Percentiles rank a stretch among this genome's conserved stretches.
These are phyloP conservation scores for Myotis davidii DNA, from an alignment of 2,113 vertebrate species.

Conservation along the genomic window DNA sequence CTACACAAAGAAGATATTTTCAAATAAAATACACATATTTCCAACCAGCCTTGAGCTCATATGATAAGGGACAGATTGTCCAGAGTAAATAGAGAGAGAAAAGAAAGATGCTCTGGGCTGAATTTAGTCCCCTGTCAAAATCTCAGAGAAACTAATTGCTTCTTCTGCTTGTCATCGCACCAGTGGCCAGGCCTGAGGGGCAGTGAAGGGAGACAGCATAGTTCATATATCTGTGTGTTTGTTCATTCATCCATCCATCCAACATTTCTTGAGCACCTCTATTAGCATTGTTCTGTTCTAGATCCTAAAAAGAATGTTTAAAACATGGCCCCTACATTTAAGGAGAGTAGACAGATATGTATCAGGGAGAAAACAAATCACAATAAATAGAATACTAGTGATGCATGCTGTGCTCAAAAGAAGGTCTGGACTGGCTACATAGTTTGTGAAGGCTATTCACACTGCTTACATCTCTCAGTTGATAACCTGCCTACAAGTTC, in stretches of 20 bases:
- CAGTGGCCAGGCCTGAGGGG: background rate
- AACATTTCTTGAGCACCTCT: background rate
- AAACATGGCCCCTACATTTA: background rate
- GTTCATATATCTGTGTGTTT: background rate
- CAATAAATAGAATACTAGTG: too few species aligned
- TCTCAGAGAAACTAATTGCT: background rate
- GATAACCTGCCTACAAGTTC: background rate
- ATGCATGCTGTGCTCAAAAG: background rate
- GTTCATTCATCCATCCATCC: background rate
- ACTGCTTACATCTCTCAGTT: background rate
- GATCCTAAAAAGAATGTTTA: background rate
- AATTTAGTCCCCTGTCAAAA: conserved; percentile 63
- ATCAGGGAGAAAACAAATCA: background rate
- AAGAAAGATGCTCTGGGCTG: conserved; percentile 54
- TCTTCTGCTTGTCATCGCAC: background rate
- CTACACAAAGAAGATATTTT: conserved; percentile 43
- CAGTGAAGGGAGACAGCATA: background rate
- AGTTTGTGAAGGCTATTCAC: background rate
- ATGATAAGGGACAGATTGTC: conserved; percentile 72
- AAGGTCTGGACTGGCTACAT: background rate
- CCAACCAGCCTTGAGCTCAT: conserved; percentile 58
- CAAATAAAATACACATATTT: conserved; percentile 63
- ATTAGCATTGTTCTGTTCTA: background rate
- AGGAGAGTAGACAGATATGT: background rate
- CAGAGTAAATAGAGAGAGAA: conserved; percentile 59